Percentiles rank a stretch among this genome's conserved stretches.
These are phyloP conservation scores for Ptycholaimellus sp. DNA, from an alignment of 2,888 invertebrate genomes.

Conservation along the genomic window DNA sequence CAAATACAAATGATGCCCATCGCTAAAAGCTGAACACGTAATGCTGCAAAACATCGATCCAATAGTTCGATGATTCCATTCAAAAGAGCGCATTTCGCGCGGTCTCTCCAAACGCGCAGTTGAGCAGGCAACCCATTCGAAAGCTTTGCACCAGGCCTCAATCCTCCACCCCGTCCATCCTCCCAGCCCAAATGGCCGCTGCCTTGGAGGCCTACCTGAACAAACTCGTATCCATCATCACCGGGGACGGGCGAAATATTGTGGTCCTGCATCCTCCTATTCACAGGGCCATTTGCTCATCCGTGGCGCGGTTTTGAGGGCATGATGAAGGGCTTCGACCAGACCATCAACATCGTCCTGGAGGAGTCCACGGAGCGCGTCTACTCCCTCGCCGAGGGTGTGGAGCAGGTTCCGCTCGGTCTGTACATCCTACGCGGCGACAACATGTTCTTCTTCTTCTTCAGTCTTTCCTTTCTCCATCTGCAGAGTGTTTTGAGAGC, in stretches of 20 bases:
- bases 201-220: constrained; percentile 18
- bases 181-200: constrained; percentile 13
- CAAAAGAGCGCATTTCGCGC: no score
- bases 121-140: no score
- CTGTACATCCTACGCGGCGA: constrained; percentile 92
- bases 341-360: constrained; percentile 89
- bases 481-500: constrained; percentile 31
- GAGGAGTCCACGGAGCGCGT: constrained; percentile 95
- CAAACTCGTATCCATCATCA: constrained; percentile 52
- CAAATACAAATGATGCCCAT: no score
- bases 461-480: not conserved
- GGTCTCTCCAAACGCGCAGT: no score
- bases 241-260: constrained; percentile 81
- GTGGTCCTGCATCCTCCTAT: no score
- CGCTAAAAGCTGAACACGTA: no score
- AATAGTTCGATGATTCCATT: no score
- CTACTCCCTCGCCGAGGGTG: constrained; percentile 70
- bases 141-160: no score
- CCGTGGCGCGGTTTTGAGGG: constrained; percentile 38
- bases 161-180: no score
- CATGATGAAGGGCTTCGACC: constrained; percentile 89
- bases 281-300: no score
- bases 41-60: no score
- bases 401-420: constrained; percentile 80
- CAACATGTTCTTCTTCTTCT: constrained; percentile 44